Percentiles rank a stretch among this genome's conserved stretches.
These are phyloP conservation scores for Stictonetta naevosa DNA, from an alignment of 2,113 vertebrate species.

Conservation along the genomic window DNA sequence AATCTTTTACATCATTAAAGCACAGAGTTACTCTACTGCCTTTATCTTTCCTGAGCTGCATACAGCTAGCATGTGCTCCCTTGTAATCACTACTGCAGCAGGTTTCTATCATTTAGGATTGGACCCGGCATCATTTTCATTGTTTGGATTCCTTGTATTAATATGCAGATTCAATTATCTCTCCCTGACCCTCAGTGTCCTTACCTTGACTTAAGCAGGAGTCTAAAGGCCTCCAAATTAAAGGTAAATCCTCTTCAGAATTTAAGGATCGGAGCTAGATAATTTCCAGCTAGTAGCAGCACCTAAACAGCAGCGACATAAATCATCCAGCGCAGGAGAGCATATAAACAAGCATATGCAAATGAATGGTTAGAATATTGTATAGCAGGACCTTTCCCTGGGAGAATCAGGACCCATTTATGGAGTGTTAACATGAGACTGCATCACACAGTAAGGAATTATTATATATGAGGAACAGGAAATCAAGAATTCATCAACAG, in stretches of 20 bases:
- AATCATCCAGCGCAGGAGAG: background rate
- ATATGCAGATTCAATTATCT: too few relatives aligned
- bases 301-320: background rate
- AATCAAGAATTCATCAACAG: background rate
- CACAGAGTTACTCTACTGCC: background rate
- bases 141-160: background rate
- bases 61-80: background rate
- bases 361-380: background rate
- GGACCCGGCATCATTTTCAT: background rate
- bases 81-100: background rate
- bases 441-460: background rate
- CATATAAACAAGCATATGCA: background rate
- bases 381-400: background rate
- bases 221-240: background rate
- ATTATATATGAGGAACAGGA: background rate
- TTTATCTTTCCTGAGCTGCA: background rate
- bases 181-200: background rate
- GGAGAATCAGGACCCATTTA: background rate
- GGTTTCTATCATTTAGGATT: background rate
- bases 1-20: background rate
- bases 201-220: background rate
- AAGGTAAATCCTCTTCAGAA: background rate
- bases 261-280: background rate
- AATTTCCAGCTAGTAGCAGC: background rate
- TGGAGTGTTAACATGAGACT: background rate